Evolutionary conservation across 2,797 vertebrate genomes (phyloP).

Genomic region (Ambastaia sidthimunki): DNA sequence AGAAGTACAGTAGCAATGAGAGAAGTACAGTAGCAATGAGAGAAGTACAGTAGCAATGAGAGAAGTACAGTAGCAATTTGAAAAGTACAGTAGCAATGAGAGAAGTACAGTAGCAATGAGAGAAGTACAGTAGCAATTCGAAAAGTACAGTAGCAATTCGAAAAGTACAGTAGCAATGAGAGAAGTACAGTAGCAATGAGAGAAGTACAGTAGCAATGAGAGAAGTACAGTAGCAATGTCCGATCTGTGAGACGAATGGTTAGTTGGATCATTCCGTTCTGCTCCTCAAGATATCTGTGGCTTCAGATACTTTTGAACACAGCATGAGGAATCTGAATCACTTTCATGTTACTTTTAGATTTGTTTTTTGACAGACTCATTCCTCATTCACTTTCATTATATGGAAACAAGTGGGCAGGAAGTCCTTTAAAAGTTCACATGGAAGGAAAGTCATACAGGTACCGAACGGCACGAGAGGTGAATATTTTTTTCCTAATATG

Average conservation of each 20-base stretch:
- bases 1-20: too few relatives aligned
- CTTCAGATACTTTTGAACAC: not conserved
- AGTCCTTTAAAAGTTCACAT: not conserved
- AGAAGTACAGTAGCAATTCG: too few relatives aligned
- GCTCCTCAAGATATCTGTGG: not conserved
- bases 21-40: too few relatives aligned
- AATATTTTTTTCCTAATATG: not conserved
- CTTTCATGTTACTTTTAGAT: not conserved
- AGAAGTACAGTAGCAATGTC: not conserved
- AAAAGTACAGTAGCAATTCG: too few relatives aligned
- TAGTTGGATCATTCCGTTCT: not conserved
- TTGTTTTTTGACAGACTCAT: not conserved
- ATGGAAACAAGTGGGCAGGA: not conserved
- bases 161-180: too few relatives aligned
- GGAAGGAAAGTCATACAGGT: not conserved
- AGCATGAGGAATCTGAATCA: not conserved
- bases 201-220: too few relatives aligned
- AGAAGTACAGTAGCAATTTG: too few relatives aligned
- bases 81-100: too few relatives aligned
- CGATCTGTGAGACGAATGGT: not conserved
- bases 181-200: too few relatives aligned
- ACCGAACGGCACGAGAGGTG: not conserved
- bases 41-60: too few relatives aligned
- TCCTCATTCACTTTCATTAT: constrained; percentile 4
- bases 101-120: too few relatives aligned